Conservation (phyloP, 2,797 vertebrate species). For the Crenichthys baileyi region DNA sequence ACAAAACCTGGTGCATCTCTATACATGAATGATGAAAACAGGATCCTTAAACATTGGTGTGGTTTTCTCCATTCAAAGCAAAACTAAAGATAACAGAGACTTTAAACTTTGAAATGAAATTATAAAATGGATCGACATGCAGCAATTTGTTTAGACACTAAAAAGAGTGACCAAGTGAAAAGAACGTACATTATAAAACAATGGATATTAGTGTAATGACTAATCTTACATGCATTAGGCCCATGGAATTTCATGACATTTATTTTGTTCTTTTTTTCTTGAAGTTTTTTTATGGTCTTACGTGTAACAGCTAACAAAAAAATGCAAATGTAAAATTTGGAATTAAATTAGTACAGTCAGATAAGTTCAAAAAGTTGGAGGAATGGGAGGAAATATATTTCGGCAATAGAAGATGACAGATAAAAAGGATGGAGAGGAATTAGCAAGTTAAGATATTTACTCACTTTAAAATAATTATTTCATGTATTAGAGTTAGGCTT, state of each 20-base stretch:
- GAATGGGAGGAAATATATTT: not conserved
- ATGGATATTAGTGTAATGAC: conserved; percentile 17
- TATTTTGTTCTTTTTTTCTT: not conserved
- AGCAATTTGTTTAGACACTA: conserved; percentile 3
- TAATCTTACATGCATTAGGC: conserved; percentile 40
- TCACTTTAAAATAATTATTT: not conserved
- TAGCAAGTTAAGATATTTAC: not conserved
- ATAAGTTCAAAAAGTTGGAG: no score
- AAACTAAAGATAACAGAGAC: conserved; percentile 34
- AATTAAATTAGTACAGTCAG: no score
- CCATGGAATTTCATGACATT: not conserved
- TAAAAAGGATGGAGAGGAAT: not conserved
- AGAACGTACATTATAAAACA: not conserved
- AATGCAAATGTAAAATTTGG: no score
- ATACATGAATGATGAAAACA: not conserved
- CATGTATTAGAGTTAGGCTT: not conserved
- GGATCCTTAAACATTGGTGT: conserved; percentile 9
- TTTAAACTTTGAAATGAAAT: conserved; percentile 31
- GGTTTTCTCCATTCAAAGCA: conserved; percentile 29
- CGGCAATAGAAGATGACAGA: not conserved
- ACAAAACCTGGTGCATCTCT: conserved; percentile 2
- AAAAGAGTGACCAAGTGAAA: not conserved
- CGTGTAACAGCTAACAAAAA: not conserved
- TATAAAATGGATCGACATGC: conserved; percentile 45
- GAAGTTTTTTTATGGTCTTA: not conserved